Base-by-base conservation (phyloP, 2,113 vertebrate genomes). In the Canis aureus region DNA sequence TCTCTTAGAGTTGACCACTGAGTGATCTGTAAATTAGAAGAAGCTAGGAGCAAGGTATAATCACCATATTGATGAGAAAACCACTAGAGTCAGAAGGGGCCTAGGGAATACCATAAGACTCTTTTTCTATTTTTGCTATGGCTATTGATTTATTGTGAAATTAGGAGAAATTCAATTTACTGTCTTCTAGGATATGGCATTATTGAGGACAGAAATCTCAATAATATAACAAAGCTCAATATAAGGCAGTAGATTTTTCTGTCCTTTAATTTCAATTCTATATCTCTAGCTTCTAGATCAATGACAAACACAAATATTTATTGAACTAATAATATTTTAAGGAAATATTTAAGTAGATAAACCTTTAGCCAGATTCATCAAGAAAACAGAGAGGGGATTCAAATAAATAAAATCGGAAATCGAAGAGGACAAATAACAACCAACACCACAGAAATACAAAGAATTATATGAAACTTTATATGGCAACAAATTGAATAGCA, bases 11-110 rank as follows among this genome's bases (percentile, higher is more conserved):
- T 13, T 79, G 60, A 55, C 49, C 55, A 35, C 11, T 84, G 32
- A 59, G 32, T 15, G 25, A 76, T 53, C 25, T 86, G 66, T 43
- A 20, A 94, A 5, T 87, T 35, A 83, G 59, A 91, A 86, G 57
- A n/a, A 91, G 32, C 29, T 67, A 59, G 17, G 10, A 91, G 13
- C 62, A 32, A 91, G 20, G 11, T 32, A 8, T 5, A 32, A 38
- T 69, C 87, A 97, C n/a, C 49, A 64, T 71, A 64, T 20, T 64
- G 43, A 71, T 79, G n/a, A 76, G 43, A 93, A 89, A 86, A 51
- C 11, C 3, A 9, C 55, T 49, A 83, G n/a, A 88, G 64, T 51
- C 59, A 83, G 59, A 91, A 22, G 78, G 78, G 49, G 7, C 16
- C 23, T 78, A 57, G 87, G 69, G 27, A 82, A 64, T 59, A 79